These are phyloP conservation scores for Diprion similis DNA, from an alignment of 1,140 invertebrate species.

Conservation along the genomic window DNA sequence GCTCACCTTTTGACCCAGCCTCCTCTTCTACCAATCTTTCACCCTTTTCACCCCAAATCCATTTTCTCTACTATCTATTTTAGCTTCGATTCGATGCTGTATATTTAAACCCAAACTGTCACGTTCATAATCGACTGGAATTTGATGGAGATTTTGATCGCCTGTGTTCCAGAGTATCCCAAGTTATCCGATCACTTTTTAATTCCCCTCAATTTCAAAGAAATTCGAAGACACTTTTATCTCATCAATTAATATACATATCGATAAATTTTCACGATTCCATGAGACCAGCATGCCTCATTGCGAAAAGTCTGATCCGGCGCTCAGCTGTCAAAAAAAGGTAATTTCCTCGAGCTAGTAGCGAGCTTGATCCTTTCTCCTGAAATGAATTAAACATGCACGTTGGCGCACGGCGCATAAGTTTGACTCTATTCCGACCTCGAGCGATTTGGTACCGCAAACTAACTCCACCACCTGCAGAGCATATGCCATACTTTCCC, in stretches of 20 bases:
- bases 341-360: background rate
- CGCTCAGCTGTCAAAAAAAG: background rate
- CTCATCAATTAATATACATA: no score
- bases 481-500: no score
- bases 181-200: no score
- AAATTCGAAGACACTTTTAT: no score
- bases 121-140: no score
- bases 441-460: background rate
- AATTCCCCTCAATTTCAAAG: no score
- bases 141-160: no score
- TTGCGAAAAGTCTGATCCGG: background rate
- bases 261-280: no score
- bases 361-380: background rate
- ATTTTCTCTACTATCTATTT: background rate
- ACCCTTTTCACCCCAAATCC: background rate
- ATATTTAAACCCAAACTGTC: no score
- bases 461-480: no score
- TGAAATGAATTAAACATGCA: constrained; percentile 6
- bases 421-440: background rate
- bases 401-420: background rate
- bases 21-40: background rate
- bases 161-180: no score
- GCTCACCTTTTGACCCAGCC: background rate
- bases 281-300: no score
- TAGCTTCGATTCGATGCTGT: background rate